Percentiles rank a stretch among this genome's conserved stretches.
Conservation (phyloP, 2,888 invertebrate species). For the Saturnia japonica region DNA sequence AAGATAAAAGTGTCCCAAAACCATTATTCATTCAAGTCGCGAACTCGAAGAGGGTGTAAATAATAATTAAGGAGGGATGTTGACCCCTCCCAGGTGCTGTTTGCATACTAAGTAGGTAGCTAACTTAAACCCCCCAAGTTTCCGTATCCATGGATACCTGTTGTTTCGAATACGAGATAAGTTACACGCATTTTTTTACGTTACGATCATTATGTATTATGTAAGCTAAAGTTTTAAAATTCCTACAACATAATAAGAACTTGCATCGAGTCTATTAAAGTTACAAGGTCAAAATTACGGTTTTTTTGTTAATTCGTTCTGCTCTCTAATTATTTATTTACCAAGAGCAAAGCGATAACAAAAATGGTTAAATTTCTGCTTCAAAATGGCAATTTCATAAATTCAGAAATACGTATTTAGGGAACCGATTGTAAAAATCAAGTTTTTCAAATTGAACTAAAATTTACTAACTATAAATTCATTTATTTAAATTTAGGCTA, state of each 20-base stretch:
- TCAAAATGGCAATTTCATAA: too few relatives aligned
- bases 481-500: too few relatives aligned
- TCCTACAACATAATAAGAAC: background rate
- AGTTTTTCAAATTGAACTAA: too few relatives aligned
- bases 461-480: too few relatives aligned
- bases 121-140: constrained; percentile 1
- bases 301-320: too few relatives aligned
- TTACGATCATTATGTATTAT: background rate
- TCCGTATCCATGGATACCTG: constrained; percentile 13
- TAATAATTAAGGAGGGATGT: constrained; percentile 26
- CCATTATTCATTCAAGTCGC: constrained; percentile 24
- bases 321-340: too few relatives aligned
- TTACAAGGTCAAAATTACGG: too few relatives aligned
- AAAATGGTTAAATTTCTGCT: too few relatives aligned
- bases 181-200: constrained; percentile 1
- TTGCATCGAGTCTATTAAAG: background rate
- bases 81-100: constrained; percentile 24
- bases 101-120: constrained; percentile 23
- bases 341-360: too few relatives aligned
- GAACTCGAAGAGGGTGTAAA: constrained; percentile 24
- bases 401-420: too few relatives aligned
- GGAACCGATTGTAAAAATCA: too few relatives aligned
- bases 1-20: constrained; percentile 22
- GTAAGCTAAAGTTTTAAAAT: background rate
- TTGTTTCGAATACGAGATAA: background rate